Percentiles rank a stretch among this genome's conserved stretches.
phyloP scores from a whole-genome alignment of 2,113 vertebrate genomes.

The Ceratotherium simum region DNA sequence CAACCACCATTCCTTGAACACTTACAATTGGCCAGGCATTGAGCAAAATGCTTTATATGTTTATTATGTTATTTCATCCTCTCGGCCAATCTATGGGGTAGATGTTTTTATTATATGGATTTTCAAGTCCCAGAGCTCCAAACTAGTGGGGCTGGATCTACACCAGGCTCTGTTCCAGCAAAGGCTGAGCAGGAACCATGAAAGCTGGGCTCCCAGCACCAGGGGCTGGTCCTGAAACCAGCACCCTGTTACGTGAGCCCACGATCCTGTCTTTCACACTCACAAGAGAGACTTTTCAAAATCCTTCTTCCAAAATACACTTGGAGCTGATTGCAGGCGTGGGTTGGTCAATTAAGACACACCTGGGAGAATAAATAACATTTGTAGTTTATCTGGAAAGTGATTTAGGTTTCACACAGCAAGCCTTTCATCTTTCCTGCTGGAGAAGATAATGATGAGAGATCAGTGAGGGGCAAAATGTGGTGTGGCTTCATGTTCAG shows the following conservation, averaged over 20 bases:
- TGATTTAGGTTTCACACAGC: background rate
- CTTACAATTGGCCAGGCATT: background rate
- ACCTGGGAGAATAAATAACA: background rate
- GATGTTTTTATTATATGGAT: background rate
- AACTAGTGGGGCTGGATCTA: background rate
- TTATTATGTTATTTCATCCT: background rate
- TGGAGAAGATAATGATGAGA: slow-evolving; percentile 12
- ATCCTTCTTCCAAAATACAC: background rate
- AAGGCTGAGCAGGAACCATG: background rate
- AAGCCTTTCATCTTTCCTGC: background rate
- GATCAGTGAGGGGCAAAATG: background rate
- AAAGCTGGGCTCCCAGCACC: background rate
- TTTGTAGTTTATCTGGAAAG: slow-evolving; percentile 31
- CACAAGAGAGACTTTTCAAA: background rate
- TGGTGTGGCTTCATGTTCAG: background rate
- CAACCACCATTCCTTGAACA: background rate
- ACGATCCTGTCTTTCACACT: background rate
- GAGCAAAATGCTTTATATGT: background rate
- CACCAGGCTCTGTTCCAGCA: background rate
- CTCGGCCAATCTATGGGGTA: background rate
- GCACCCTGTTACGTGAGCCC: background rate
- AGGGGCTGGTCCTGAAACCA: background rate
- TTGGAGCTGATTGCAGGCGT: slow-evolving; percentile 3
- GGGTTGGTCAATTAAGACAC: background rate
- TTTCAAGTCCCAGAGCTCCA: background rate